Base-by-base conservation (phyloP, 2,797 vertebrate genomes). In the Pteropus rufus region DNA sequence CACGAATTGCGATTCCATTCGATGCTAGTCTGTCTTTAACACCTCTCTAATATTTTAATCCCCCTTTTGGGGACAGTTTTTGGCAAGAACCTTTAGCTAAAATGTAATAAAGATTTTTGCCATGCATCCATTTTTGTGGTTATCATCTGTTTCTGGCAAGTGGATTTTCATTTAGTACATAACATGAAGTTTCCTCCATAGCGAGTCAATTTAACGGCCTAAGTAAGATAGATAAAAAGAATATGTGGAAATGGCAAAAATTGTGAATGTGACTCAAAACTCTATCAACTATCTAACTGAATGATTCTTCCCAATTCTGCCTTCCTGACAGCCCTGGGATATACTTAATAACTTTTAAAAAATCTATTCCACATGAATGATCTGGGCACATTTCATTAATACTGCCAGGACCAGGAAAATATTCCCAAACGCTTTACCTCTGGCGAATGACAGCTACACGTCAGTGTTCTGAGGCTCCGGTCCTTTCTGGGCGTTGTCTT, bases 91-190 rank as follows among this genome's bases (percentile, higher is more conserved):
- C 54, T 65, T 94, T n/a, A 81, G 26, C 62, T 82, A 73, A 82
- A 84, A 65, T 85, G 36, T 72, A 67, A 46, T 69, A 24, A 75
- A 84, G 46, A 3, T 83, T 16, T 87, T 41, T 93, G 24, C 44
- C 4, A 62, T 10, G 6, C 19, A 44, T 72, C 82, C 14, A 7
- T 69, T 87, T 96, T 56, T 70, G 39, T 64, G 4, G 41, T 83
- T 82, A 52, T 56, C 36, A 62, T 85, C 67, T 56, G 46, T 54
- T 70, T 77, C 31, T 36, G 31, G 31, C 62, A 65, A 88, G 85
- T 80, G n/a, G 29, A 54, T 77, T 79, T 94, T 64, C 64, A 23
- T 82, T 64, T 64, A 46, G 29, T 82, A 29, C 62, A 46, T 5
- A 64, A 46, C n/a, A 64, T 24, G 41, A 82, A 46, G 29, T 44